A percentile compares a stretch with the other conserved stretches of the same genome.
Conservation (phyloP, 2,797 vertebrate genomes). For the Synanceia verrucosa region DNA sequence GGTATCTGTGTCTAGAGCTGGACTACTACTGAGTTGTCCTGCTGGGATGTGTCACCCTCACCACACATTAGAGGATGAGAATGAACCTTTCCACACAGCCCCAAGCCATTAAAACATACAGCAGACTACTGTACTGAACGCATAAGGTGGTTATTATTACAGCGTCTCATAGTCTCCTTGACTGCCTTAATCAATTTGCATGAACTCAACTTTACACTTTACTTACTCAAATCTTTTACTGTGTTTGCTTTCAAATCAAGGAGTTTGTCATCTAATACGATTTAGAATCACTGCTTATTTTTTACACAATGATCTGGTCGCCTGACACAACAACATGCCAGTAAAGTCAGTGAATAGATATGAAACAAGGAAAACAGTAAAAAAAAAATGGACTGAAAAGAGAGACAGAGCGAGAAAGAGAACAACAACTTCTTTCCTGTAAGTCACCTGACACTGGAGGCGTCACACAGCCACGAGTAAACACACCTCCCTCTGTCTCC, state of each 20-base stretch:
- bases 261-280: background rate
- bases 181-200: background rate
- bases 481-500: constrained; percentile 51
- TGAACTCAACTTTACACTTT: background rate
- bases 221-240: background rate
- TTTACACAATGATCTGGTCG: background rate
- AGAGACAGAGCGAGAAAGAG: constrained; percentile 16
- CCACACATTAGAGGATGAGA: constrained; percentile 27
- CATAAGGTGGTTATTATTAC: constrained; percentile 13
- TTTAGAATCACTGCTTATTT: background rate
- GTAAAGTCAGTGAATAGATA: background rate
- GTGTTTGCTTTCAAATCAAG: background rate
- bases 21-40: constrained; percentile 56
- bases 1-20: constrained; percentile 51
- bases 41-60: constrained; percentile 65
- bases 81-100: constrained; percentile 27
- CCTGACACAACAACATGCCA: background rate
- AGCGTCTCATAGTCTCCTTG: constrained; percentile 1
- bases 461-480: constrained; percentile 65
- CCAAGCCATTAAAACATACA: constrained; percentile 29
- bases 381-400: constrained; percentile 15
- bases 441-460: constrained; percentile 77
- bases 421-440: constrained; percentile 73
- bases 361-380: constrained; percentile 11
- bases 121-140: background rate